phyloP scores from a whole-genome alignment of 2,888 invertebrate genomes.

The Cheilosia pagana region DNA sequence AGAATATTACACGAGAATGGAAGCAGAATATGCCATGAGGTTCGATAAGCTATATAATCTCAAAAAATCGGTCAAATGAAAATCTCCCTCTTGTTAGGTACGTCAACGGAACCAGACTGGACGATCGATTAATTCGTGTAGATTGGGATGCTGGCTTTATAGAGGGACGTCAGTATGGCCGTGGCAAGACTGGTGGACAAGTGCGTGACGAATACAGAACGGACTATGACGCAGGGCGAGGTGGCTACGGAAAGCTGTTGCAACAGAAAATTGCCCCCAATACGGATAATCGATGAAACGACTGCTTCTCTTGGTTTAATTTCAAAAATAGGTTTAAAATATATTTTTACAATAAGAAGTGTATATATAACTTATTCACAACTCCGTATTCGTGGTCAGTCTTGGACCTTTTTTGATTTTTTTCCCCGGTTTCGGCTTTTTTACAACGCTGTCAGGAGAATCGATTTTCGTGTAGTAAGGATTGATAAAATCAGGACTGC shows the following conservation, averaged over 20 bases:
- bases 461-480: conserved; percentile 25
- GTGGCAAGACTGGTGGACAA: conserved; percentile 99
- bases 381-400: conserved; percentile 26
- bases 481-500: conserved; percentile 63
- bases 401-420: conserved; percentile 53
- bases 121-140: conserved; percentile 97
- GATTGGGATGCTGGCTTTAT: conserved; percentile 99
- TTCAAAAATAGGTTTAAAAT: conserved; percentile 67
- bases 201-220: conserved; percentile 99
- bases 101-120: conserved; percentile 97
- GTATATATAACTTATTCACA: conserved; percentile 26
- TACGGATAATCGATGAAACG: conserved; percentile 83
- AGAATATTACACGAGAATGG: conserved; percentile 92
- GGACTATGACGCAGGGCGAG: conserved; percentile 98
- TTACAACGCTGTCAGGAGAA: neutral
- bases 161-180: conserved; percentile 98
- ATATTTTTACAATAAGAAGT: conserved; percentile 53
- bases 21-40: conserved; percentile 92
- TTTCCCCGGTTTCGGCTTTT: conserved; percentile 11
- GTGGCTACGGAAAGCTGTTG: conserved; percentile 98
- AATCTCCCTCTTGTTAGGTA: conserved; percentile 86
- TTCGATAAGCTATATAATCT: conserved; percentile 76
- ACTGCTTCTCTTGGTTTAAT: conserved; percentile 31
- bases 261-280: conserved; percentile 91
- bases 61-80: neutral